Evolutionary conservation across 2,888 invertebrate species (phyloP).

Genomic region (Scrobipalpa costella): DNA sequence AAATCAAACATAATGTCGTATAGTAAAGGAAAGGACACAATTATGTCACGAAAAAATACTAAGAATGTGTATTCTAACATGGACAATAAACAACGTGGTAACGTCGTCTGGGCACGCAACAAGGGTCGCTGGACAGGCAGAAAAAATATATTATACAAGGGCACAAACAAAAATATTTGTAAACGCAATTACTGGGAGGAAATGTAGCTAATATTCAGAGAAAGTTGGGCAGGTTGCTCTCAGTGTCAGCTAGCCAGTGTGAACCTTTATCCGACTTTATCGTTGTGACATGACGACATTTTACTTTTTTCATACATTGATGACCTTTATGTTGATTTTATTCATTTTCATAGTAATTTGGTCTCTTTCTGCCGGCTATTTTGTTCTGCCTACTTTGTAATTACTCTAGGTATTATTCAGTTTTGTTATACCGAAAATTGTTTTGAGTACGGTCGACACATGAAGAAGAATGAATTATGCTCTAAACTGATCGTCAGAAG

Average conservation of each 20-base stretch:
- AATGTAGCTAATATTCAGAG: conserved; percentile 47
- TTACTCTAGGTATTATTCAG: too few species aligned
- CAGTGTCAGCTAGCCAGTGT: conserved; percentile 21
- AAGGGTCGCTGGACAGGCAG: conserved; percentile 57
- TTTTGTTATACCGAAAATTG: too few species aligned
- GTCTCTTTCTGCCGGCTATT: too few species aligned
- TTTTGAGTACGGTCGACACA: too few species aligned
- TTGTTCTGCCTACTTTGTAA: too few species aligned
- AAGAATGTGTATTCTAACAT: conserved; percentile 6
- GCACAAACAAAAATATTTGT: conserved; percentile 64
- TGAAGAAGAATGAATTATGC: too few species aligned
- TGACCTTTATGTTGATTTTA: too few species aligned
- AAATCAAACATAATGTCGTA: conserved; percentile 5
- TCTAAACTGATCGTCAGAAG: neutral
- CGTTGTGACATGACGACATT: too few species aligned
- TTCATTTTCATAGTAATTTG: too few species aligned
- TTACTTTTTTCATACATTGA: too few species aligned
- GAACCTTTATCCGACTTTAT: too few species aligned
- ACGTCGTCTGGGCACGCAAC: conserved; percentile 33
- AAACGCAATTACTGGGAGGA: conserved; percentile 65
- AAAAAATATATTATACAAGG: conserved; percentile 59
- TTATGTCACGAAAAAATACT: conserved; percentile 1
- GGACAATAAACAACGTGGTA: conserved; percentile 24
- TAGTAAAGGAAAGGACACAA: neutral
- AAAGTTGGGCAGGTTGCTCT: conserved; percentile 31